Percentiles rank a stretch among this genome's conserved stretches.
phyloP scores from a whole-genome alignment of 2,113 vertebrate genomes.

The Carassius carassius region DNA sequence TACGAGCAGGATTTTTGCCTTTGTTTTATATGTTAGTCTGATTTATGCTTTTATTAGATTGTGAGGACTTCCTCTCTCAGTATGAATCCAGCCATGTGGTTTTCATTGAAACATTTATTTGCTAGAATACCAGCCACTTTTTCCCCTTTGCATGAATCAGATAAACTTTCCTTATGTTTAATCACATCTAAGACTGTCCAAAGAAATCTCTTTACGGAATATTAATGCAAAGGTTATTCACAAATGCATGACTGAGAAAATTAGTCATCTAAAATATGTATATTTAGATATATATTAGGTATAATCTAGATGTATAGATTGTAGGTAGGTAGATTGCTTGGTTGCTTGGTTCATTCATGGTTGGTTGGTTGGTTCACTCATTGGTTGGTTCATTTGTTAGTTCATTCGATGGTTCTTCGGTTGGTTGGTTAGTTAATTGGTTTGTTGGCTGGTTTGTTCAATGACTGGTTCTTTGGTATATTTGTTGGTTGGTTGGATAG shows the following conservation, averaged over 20 bases:
- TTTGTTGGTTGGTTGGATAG: no score
- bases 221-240: not conserved
- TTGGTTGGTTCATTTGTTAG: no score
- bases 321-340: no score
- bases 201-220: not conserved
- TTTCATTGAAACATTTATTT: constrained; percentile 7
- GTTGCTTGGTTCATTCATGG: no score
- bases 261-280: no score
- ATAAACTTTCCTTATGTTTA: not conserved
- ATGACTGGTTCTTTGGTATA: no score
- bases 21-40: constrained; percentile 30
- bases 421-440: no score
- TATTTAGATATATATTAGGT: no score
- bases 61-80: constrained; percentile 1
- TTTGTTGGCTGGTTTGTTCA: no score
- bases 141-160: not conserved
- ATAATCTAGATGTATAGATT: no score
- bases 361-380: no score
- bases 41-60: constrained; percentile 36
- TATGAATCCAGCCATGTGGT: constrained; percentile 26
- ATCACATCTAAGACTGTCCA: not conserved
- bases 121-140: not conserved
- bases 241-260: not conserved
- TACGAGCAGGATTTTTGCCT: not conserved
- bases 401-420: no score